Evolutionary conservation across 2,113 vertebrate species (phyloP), one percentile per base, ranked within the genome.

Genomic region (Toxotes jaculatrix): DNA sequence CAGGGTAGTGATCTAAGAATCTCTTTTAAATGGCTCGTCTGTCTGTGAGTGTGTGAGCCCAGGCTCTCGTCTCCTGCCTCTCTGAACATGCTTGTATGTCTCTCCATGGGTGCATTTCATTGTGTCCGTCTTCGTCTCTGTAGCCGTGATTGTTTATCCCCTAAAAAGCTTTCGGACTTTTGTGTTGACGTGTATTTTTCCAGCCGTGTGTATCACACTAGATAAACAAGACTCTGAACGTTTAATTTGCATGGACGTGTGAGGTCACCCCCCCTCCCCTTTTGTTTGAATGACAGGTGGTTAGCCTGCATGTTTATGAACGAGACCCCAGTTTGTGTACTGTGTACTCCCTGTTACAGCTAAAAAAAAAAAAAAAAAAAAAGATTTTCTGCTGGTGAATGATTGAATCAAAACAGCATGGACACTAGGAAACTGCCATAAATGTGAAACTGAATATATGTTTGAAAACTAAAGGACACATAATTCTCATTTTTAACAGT

Each of bases 1-100:
- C 96, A 97, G 95, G 66, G 92, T 90, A 87, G 93, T 97, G 96
- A 97, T 97, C 96, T 96, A 96, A 97, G 93, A 92, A 93, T 74
- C 75, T 66, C 62, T 75, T 86, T 84, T 80, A 79, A 80, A 71
- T 43, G 75, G 69, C 21, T 42, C 7, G 56, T 27, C 71, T 85
- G 60, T 61, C 56, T 77, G 77, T n/a, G 43, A 57, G n/a, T 21
- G 64, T 62, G 65, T 42, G 21, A 11, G 13, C 17, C 60, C 21
- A 14, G 32, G 21, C 40, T 56, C 17, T 80, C 43, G 71, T 42
- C 49, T 68, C 61, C 53, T 71, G 85, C 89, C 72, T 89, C 92
- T 83, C 88, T 90, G 93, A 93, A 90, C 95, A 92, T 93, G 92
- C 92, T 53, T 74, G 68, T 67, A 43, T 57, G 38, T 81, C 56